Evolutionary conservation across 2,888 invertebrate species (phyloP), one percentile per base, ranked within the genome.

Genomic region (Ectemnius lituratus): DNA sequence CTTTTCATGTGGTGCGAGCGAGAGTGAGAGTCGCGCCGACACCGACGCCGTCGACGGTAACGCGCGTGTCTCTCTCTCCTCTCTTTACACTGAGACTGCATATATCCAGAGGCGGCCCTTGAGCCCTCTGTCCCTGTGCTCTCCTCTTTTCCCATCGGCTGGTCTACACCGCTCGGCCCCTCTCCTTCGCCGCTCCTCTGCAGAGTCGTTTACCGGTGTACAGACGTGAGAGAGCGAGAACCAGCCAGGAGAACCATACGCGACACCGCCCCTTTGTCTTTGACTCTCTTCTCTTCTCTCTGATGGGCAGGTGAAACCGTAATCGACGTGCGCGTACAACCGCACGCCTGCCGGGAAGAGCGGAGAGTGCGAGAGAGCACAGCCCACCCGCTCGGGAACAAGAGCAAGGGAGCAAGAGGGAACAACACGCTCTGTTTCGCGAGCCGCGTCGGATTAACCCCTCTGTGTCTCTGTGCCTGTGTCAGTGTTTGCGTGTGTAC

Each of bases 211-310:
- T 58, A 63, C 63, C 70, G 66, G 65, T 59, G 62, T 23, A 64
- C 37, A 18, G 60, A 67, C 73, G 64, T 52, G 70, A 74, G 46
- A 46, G 73, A 71, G 73, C 71, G 80, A 37, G 70, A 74, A 45
- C 27, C 71, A 71, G 73, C 71, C 78, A 80, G 80, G 76, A 78
- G 80, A 73, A 82, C 71, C 83, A 76, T 78, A 75, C 76, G 76
- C 80, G 78, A 80, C 80, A 80, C 75, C 69, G 73, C 66, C 76
- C 75, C 78, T 81, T 81, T 81, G 81, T 76, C 70, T 70, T 65
- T 69, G 63, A 37, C 49, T 52, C 27, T 28, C 23, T 69, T 68
- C 45, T 67, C 47, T 64, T 27, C 67, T 67, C 66, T 59, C 62
- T 56, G 72, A 59, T 65, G 61, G 69, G 77, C 81, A 81, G 81